phyloP scores from a whole-genome alignment of 1,140 invertebrate species.

The Planococcus citri region DNA sequence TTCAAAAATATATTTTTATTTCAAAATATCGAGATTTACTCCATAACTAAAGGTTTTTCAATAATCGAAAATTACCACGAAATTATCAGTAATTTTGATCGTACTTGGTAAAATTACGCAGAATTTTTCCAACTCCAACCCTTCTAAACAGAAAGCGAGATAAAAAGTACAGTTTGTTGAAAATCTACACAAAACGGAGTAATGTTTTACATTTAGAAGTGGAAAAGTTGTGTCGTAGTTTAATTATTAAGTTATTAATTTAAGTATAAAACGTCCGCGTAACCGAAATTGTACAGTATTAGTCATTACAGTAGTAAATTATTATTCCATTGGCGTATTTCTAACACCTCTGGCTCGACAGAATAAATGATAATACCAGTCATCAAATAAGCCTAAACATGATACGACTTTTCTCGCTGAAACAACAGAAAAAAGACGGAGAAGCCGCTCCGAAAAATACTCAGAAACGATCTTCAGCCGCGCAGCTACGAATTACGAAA shows the following conservation, averaged over 20 bases:
- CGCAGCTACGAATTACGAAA: constrained; percentile 93
- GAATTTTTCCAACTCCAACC: too few species aligned
- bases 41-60: too few species aligned
- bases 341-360: background rate
- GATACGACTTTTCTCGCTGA: constrained; percentile 96
- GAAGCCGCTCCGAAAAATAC: constrained; percentile 60
- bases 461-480: constrained; percentile 86
- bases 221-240: background rate
- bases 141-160: background rate
- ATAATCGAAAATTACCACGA: too few species aligned
- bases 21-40: too few species aligned
- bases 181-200: background rate
- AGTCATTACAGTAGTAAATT: background rate
- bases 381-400: constrained; percentile 39
- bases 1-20: too few species aligned
- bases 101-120: too few species aligned
- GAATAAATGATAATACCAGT: background rate
- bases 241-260: background rate
- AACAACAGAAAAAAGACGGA: constrained; percentile 96
- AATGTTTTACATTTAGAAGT: background rate
- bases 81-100: too few species aligned
- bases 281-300: background rate
- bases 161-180: background rate
- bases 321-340: background rate
- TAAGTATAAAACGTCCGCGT: background rate